A percentile compares a stretch with the other conserved stretches of the same genome.
Evolutionary conservation across 2,113 vertebrate genomes (phyloP).

Genomic region (Pica pica): DNA sequence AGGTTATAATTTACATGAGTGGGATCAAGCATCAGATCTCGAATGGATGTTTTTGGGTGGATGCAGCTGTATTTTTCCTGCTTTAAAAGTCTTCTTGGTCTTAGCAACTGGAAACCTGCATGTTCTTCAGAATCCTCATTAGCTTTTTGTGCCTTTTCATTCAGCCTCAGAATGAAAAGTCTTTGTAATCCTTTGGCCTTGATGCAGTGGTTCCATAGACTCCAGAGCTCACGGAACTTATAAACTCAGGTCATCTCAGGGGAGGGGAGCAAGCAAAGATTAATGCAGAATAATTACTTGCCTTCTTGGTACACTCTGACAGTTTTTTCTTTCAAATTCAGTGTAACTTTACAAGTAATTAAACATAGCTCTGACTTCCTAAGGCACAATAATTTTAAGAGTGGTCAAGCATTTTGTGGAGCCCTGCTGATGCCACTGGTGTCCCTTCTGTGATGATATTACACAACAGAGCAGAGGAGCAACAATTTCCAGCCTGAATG

Average conservation of each 20-base stretch:
- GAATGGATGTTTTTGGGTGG: not conserved
- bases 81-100: not conserved
- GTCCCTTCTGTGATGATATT: not conserved
- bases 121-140: not conserved
- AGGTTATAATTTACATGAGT: conserved; percentile 14
- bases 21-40: not conserved
- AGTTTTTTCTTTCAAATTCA: not conserved
- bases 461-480: not conserved
- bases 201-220: not conserved
- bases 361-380: not conserved
- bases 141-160: not conserved
- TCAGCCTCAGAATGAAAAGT: not conserved
- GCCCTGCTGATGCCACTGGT: not conserved
- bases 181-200: not conserved
- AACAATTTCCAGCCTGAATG: not conserved
- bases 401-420: not conserved
- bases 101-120: not conserved
- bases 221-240: not conserved
- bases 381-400: not conserved
- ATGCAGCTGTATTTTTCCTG: not conserved
- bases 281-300: not conserved
- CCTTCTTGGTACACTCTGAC: not conserved
- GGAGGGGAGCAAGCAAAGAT: not conserved
- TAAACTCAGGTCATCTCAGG: not conserved
- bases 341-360: not conserved